Base-by-base conservation (phyloP, 2,888 invertebrate genomes). In the Rhopalosiphum nymphaeae region DNA sequence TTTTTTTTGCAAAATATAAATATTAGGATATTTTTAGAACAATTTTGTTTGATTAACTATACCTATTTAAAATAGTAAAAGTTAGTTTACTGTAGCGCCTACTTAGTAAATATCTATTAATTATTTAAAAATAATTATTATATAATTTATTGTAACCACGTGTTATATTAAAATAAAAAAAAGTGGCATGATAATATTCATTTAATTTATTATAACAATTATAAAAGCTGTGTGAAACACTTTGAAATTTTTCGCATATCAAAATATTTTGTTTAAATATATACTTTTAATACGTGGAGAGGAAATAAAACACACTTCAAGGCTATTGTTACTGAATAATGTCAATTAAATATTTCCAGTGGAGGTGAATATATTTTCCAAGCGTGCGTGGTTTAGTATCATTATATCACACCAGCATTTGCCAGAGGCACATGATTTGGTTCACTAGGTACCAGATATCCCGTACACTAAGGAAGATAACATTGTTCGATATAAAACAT, bases 311-410 rank as follows among this genome's bases (percentile, higher is more conserved):
- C 10, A 53, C 36, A 42, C 53, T 88, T 53, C 46, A 53, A 84
- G 91, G 42, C 26, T 11, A 42, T 91, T 91, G 49, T 91, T 53
- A 5, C 16, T 26, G 26, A n/a, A 26, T 36, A 53, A 53, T 78
- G 78, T 36, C 67, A 91, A 78, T 91, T 78, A 91, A 61, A 88
- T 88, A 88, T 36, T 91, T 36, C 36, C n/a, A 78, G 42, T 25
- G 11, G 36, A 49, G 10, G n/a, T 46, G 26, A 29, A 90, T 61
- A 56, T 61, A 61, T 90, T 29, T n/a, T 25, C 36, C 36, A 10
- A 42, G 36, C 53, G 91, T 78, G 91, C 91, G 67, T 78, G 67
- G 91, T 78, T 91, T 21, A n/a, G 36, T 36, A 53, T 78, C 78
- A 42, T 78, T 78, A 91, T 36, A 16, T 36, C 36, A 11, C 26